Evolutionary conservation across 2,888 invertebrate genomes (phyloP).

Genomic region (Blastobasis adustella): DNA sequence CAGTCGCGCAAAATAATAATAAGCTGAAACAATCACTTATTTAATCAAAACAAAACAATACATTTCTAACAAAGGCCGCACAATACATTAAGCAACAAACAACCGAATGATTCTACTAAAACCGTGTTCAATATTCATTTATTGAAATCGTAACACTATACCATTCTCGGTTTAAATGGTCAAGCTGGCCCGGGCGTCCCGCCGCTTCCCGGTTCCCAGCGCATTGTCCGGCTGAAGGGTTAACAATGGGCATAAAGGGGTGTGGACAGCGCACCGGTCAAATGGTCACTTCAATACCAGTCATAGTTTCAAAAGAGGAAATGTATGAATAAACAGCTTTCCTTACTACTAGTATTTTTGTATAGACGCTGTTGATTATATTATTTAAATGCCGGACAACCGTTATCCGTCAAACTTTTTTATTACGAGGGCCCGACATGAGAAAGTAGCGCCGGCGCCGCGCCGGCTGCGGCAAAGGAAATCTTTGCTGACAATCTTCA

Average conservation of each 20-base stretch:
- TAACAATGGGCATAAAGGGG: slow-evolving; percentile 64
- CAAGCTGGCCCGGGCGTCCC: slow-evolving; percentile 13
- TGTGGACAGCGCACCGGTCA: slow-evolving; percentile 72
- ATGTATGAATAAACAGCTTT: slow-evolving; percentile 65
- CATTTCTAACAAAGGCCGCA: too few species aligned
- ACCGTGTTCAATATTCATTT: neutral
- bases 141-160: slow-evolving; percentile 25
- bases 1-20: too few species aligned
- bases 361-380: slow-evolving; percentile 50
- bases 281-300: slow-evolving; percentile 65
- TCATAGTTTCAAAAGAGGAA: slow-evolving; percentile 61
- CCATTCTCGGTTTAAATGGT: slow-evolving; percentile 51
- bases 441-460: slow-evolving; percentile 41
- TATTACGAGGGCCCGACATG: slow-evolving; percentile 51
- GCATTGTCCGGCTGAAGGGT: slow-evolving; percentile 58
- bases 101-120: too few species aligned
- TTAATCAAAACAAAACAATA: too few species aligned
- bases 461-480: slow-evolving; percentile 6
- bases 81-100: too few species aligned
- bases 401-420: slow-evolving; percentile 64
- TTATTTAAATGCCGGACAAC: slow-evolving; percentile 64
- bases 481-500: slow-evolving; percentile 4
- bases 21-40: too few species aligned
- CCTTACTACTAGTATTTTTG: slow-evolving; percentile 41
- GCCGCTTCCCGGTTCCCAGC: slow-evolving; percentile 68